A percentile compares a stretch with the other conserved stretches of the same genome.
Evolutionary conservation across 2,113 vertebrate species (phyloP).

Genomic region (Peromyscus polionotus): DNA sequence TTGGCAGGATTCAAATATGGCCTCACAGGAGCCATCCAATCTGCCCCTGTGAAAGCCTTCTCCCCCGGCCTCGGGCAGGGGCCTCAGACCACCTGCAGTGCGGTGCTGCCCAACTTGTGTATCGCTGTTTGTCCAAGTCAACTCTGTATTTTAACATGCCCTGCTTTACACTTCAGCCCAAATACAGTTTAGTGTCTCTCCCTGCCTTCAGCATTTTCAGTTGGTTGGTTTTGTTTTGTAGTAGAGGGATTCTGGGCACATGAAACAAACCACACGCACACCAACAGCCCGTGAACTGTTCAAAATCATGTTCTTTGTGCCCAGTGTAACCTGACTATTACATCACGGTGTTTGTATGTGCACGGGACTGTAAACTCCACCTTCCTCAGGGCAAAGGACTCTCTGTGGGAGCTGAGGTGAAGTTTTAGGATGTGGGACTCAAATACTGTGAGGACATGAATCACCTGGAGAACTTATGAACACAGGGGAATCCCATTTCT

Average conservation of each 20-base stretch:
- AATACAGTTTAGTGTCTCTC: conserved; percentile 4
- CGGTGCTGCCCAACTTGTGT: neutral
- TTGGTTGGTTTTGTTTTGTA: neutral
- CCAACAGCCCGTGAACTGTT: neutral
- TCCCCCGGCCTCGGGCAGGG: neutral
- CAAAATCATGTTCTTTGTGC: neutral
- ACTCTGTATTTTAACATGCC: neutral
- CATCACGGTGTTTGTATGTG: neutral
- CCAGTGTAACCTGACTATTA: neutral
- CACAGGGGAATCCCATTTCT: neutral
- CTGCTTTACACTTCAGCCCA: neutral
- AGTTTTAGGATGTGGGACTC: neutral
- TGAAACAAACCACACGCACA: neutral
- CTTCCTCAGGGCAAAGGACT: neutral
- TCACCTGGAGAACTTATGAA: neutral
- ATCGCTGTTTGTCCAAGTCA: neutral
- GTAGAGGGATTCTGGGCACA: neutral
- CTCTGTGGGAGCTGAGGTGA: neutral
- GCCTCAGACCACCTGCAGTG: neutral
- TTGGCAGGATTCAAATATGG: neutral
- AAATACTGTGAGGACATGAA: neutral
- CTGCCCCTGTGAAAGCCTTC: neutral
- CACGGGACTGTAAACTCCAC: neutral
- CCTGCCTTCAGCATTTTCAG: neutral
- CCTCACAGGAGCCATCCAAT: neutral